These are phyloP conservation scores for Drosophila quinaria DNA, from an alignment of 2,888 invertebrate genomes.

Conservation along the genomic window DNA sequence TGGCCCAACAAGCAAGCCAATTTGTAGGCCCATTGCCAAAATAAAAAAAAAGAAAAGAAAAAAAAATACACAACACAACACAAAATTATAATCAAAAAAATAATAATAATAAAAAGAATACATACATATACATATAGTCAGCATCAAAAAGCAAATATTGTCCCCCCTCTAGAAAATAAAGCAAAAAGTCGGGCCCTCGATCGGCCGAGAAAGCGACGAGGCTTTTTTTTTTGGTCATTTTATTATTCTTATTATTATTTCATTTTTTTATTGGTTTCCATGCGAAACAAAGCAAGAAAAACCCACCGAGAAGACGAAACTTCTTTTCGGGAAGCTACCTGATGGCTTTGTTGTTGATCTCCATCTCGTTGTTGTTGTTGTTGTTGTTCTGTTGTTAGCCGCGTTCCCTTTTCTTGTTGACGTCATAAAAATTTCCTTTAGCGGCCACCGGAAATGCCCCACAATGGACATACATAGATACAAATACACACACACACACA, in stretches of 20 bases:
- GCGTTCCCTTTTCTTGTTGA: slow-evolving; percentile 55
- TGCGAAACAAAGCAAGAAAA: slow-evolving; percentile 32
- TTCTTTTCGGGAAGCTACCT: slow-evolving; percentile 45
- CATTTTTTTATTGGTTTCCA: slow-evolving; percentile 51
- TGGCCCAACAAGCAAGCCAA: slow-evolving; percentile 58
- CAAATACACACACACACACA: slow-evolving; percentile 16
- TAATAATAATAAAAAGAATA: slow-evolving; percentile 9
- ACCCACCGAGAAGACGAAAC: slow-evolving; percentile 32
- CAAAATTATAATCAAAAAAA: slow-evolving; percentile 3
- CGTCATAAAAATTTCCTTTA: slow-evolving; percentile 77
- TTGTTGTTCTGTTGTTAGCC: slow-evolving; percentile 28
- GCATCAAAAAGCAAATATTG: slow-evolving; percentile 44
- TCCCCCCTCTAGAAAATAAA: background rate
- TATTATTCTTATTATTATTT: slow-evolving; percentile 55
- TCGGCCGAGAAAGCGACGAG: slow-evolving; percentile 39
- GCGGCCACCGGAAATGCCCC: slow-evolving; percentile 69
- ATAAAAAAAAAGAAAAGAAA: slow-evolving; percentile 50
- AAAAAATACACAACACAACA: too few species aligned
- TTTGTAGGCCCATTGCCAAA: slow-evolving; percentile 74
- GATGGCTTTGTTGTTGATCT: slow-evolving; percentile 42
- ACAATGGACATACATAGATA: slow-evolving; percentile 55
- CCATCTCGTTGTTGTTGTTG: slow-evolving; percentile 14
- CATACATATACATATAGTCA: background rate
- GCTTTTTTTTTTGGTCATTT: slow-evolving; percentile 27
- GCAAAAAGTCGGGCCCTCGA: background rate